Percentiles rank a stretch among this genome's conserved stretches.
These are phyloP conservation scores for Xestia xanthographa DNA, from an alignment of 2,888 invertebrate species.

Conservation along the genomic window DNA sequence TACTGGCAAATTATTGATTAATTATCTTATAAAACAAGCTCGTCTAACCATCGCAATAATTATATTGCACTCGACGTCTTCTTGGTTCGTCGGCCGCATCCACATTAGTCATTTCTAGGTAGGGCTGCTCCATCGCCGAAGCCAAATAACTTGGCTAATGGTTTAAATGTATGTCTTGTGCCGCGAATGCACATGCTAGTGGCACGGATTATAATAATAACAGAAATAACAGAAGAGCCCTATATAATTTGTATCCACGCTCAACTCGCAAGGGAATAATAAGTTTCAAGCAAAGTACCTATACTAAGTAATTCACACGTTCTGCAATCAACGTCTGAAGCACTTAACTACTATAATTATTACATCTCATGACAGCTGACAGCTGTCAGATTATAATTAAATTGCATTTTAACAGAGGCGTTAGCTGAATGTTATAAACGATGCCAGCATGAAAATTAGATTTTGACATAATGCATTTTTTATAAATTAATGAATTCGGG, in stretches of 20 bases:
- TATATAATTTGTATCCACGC: background rate
- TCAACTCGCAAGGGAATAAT: background rate
- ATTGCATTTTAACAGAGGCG: conserved; percentile 8
- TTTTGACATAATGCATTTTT: background rate
- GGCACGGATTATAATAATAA: too few relatives aligned
- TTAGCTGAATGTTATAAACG: background rate
- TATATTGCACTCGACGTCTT: too few relatives aligned
- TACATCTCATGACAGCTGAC: conserved; percentile 10
- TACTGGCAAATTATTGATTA: too few relatives aligned
- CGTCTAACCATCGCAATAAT: too few relatives aligned
- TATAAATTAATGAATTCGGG: background rate
- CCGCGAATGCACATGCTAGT: too few relatives aligned
- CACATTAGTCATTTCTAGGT: too few relatives aligned
- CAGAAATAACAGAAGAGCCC: too few relatives aligned
- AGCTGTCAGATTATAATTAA: conserved; percentile 39
- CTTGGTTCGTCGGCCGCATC: too few relatives aligned
- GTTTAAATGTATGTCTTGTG: too few relatives aligned
- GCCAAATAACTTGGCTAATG: too few relatives aligned
- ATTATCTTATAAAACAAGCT: too few relatives aligned
- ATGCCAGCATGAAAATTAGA: background rate
- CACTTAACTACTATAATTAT: conserved; percentile 26
- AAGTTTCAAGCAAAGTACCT: conserved; percentile 16
- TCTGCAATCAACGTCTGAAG: conserved; percentile 33
- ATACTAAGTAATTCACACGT: conserved; percentile 25
- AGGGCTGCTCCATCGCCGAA: too few relatives aligned